Base-by-base conservation (phyloP, 2,797 vertebrate genomes). In the Picus viridis region DNA sequence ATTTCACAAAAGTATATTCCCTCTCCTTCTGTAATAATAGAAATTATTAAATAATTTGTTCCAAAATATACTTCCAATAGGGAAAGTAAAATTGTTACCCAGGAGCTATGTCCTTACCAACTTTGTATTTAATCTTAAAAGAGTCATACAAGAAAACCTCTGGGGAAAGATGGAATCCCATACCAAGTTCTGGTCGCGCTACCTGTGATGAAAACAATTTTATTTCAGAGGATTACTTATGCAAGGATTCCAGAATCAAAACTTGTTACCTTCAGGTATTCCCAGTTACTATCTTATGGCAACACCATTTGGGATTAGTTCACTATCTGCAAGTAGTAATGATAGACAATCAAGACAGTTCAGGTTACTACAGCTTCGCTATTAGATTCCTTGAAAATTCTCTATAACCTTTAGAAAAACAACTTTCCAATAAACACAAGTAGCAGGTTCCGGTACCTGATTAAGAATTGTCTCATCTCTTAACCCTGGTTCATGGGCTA, bases 391-490 rank as follows among this genome's bases (percentile, higher is more conserved):
- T 88, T 80, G 63, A 71, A 94, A 90, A 75, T 7, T 69, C 36
- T 41, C 56, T 26, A 90, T 26, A 89, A 89, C 79, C 83, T 90
- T 82, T 41, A 89, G 57, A 91, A 94, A 94, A 89, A 43, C 51
- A 91, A 79, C 43, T n/a, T 91, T 88, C 45, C 74, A 83, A 91
- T 39, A 93, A 93, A 78, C 76, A 92, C 27, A 87, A 90, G 59
- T 34, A 81, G 83, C 64, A 92, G 69, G 27, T 75, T 84, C 34
- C 70, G 73, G 56, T 76, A 65, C 92, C 24, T 65, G 87, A 94
- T 63, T 29, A 86, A 86, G 72, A 76, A 71, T 78, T 88, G 65
- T 88, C 51, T 83, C 59, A 72, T 86, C 67, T 89, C 67, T 84
- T 80, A 94, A 86, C 45, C 56, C 43, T 69, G 58, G 39, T 74